Conservation (phyloP, 1,140 invertebrate species). For the Tachypleus tridentatus region DNA sequence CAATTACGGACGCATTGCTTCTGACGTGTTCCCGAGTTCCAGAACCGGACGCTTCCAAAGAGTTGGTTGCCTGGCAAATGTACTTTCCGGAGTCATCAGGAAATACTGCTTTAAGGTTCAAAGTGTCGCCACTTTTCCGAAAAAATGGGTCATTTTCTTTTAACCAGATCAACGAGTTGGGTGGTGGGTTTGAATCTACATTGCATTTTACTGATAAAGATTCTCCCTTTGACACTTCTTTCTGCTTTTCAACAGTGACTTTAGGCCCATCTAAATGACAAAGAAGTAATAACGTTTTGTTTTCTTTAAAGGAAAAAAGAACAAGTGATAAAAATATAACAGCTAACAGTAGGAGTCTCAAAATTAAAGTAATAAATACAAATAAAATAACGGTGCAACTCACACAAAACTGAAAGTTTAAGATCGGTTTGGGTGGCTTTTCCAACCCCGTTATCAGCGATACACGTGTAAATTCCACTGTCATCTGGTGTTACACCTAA, state of each 20-base stretch:
- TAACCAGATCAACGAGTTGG: slow-evolving; percentile 68
- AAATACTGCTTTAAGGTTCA: slow-evolving; percentile 56
- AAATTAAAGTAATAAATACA: background rate
- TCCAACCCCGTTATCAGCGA: slow-evolving; percentile 64
- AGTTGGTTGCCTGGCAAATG: slow-evolving; percentile 68
- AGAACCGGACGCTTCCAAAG: slow-evolving; percentile 53
- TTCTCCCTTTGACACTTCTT: slow-evolving; percentile 69
- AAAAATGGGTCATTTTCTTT: slow-evolving; percentile 72
- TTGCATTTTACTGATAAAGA: slow-evolving; percentile 69
- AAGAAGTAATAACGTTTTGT: no score
- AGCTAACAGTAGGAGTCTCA: no score
- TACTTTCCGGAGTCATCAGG: slow-evolving; percentile 75
- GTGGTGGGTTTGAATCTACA: slow-evolving; percentile 63
- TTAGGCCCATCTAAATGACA: slow-evolving; percentile 50
- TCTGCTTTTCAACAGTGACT: slow-evolving; percentile 37
- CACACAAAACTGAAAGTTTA: slow-evolving; percentile 31
- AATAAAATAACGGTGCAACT: slow-evolving; percentile 1
- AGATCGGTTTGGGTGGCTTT: slow-evolving; percentile 18
- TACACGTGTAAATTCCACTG: slow-evolving; percentile 68
- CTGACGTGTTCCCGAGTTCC: slow-evolving; percentile 43
- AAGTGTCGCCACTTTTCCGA: slow-evolving; percentile 57
- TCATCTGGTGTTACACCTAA: slow-evolving; percentile 42
- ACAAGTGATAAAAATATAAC: no score
- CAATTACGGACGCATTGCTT: slow-evolving; percentile 57
- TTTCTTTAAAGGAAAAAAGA: no score